phyloP scores from a whole-genome alignment of 2,888 invertebrate genomes.

The Brenthis daphne region DNA sequence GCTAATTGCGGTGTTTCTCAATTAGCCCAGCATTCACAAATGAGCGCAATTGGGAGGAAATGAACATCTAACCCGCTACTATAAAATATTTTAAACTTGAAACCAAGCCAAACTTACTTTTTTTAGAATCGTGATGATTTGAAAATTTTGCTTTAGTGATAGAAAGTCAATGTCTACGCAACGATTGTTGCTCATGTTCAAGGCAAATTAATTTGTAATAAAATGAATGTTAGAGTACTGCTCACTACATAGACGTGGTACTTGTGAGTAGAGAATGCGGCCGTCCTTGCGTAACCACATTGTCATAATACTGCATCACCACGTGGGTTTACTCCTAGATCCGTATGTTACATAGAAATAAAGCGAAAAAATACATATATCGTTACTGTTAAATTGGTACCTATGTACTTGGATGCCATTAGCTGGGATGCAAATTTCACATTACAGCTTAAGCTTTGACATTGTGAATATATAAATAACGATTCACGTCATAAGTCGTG shows the following conservation, averaged over 20 bases:
- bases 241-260: constrained; percentile 48
- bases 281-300: constrained; percentile 68
- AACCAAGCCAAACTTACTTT: too few relatives aligned
- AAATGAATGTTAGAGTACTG: constrained; percentile 49
- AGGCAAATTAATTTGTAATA: constrained; percentile 52
- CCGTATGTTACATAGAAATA: not conserved
- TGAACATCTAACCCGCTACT: constrained; percentile 60
- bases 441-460: too few relatives aligned
- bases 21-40: constrained; percentile 72
- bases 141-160: not conserved
- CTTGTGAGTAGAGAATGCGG: constrained; percentile 58
- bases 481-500: too few relatives aligned
- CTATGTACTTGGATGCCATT: too few relatives aligned
- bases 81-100: constrained; percentile 13
- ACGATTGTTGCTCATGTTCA: constrained; percentile 26
- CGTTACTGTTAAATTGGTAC: too few relatives aligned
- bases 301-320: constrained; percentile 52
- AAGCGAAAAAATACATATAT: too few relatives aligned
- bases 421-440: too few relatives aligned
- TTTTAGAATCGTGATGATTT: too few relatives aligned
- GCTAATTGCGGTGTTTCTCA: constrained; percentile 71
- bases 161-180: constrained; percentile 18
- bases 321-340: constrained; percentile 12
- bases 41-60: constrained; percentile 79
- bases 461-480: too few relatives aligned